phyloP scores from a whole-genome alignment of 2,797 vertebrate genomes.

The Calcarius lapponicus region DNA sequence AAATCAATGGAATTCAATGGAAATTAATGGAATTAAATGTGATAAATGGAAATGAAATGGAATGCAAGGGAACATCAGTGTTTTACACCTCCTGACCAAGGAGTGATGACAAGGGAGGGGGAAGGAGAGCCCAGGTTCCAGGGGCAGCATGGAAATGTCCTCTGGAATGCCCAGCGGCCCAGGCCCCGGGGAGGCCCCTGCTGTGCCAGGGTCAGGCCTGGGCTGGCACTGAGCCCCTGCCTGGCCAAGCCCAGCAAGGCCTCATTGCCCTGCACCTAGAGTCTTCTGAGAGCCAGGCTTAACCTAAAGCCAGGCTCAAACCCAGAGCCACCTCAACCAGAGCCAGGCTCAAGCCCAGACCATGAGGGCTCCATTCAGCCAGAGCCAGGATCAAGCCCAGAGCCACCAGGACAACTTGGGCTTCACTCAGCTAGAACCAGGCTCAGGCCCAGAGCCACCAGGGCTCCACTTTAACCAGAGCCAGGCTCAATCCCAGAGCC shows the following conservation, averaged over 20 bases:
- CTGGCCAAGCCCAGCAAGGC: background rate
- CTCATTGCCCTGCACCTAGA: background rate
- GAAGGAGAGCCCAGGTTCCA: background rate
- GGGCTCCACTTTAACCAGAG: no score
- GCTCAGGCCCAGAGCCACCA: no score
- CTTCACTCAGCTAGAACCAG: no score
- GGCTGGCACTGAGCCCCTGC: background rate
- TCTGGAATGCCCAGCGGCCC: background rate
- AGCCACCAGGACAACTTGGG: no score
- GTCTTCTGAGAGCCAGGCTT: background rate
- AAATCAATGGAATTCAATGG: no score
- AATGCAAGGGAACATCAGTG: background rate
- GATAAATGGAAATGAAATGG: no score
- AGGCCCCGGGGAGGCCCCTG: background rate
- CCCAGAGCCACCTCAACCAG: no score
- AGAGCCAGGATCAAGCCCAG: no score
- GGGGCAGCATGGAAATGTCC: accelerated
- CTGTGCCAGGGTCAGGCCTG: accelerated
- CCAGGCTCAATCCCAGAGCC: no score
- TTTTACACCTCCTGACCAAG: background rate
- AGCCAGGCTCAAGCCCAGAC: no score
- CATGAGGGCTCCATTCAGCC: no score
- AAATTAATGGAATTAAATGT: no score
- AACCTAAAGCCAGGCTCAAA: background rate
- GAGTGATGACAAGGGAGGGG: background rate